These are phyloP conservation scores for Eupithecia subumbrata DNA, from an alignment of 2,888 invertebrate genomes.

Conservation along the genomic window DNA sequence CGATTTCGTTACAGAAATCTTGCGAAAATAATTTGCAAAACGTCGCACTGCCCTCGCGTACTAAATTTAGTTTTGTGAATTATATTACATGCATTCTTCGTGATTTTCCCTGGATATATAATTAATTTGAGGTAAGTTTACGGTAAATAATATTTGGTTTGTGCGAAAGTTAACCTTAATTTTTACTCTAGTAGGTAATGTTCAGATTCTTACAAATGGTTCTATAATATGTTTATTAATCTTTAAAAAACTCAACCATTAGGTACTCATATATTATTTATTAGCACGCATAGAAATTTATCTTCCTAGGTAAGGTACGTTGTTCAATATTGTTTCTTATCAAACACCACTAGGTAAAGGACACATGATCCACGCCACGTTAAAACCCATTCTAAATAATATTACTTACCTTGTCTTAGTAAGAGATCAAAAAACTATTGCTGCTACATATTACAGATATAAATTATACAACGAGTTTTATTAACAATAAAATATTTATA, in stretches of 20 bases:
- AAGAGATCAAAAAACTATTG: background rate
- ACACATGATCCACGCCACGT: background rate
- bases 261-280: background rate
- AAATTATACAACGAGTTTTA: background rate
- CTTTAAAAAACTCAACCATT: background rate
- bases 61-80: conserved; percentile 63
- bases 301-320: background rate
- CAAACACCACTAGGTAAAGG: background rate
- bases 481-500: background rate
- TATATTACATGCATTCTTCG: conserved; percentile 63
- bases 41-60: conserved; percentile 58
- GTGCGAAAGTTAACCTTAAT: background rate
- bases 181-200: background rate
- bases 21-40: conserved; percentile 43
- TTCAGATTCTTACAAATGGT: background rate
- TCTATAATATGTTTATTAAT: background rate
- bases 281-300: background rate
- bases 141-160: background rate
- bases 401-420: background rate
- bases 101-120: conserved; percentile 54
- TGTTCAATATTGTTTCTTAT: background rate
- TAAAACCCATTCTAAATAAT: background rate
- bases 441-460: background rate
- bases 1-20: conserved; percentile 37
- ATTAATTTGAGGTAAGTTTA: conserved; percentile 61